A percentile compares a stretch with the other conserved stretches of the same genome.
Evolutionary conservation across 2,113 vertebrate species (phyloP).

Genomic region (Silurus asotus): DNA sequence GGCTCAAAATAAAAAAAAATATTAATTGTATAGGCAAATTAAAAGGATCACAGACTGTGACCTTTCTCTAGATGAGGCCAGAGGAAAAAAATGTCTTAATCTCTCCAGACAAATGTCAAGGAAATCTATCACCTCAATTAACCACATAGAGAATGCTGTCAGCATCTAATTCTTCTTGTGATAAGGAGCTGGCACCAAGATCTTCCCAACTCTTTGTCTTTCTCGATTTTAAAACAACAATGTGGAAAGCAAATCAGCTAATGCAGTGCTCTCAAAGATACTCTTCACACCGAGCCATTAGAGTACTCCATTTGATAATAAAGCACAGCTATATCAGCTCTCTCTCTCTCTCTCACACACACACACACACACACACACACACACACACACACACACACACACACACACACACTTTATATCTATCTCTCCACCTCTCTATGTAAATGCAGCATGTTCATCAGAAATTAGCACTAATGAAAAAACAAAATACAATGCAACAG

Average conservation of each 20-base stretch:
- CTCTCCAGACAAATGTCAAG: slow-evolving; percentile 84
- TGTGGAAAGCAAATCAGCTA: slow-evolving; percentile 29
- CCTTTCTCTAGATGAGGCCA: slow-evolving; percentile 74
- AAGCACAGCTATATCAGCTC: neutral
- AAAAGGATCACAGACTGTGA: slow-evolving; percentile 80
- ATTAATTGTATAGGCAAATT: slow-evolving; percentile 82
- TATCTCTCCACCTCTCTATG: neutral
- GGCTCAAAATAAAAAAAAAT: slow-evolving; percentile 71
- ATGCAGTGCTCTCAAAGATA: slow-evolving; percentile 6
- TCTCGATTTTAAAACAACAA: slow-evolving; percentile 29
- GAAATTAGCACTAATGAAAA: neutral
- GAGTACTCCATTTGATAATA: neutral
- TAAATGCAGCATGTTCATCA: neutral
- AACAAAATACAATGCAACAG: neutral
- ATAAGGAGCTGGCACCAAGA: slow-evolving; percentile 56
- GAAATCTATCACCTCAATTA: slow-evolving; percentile 87
- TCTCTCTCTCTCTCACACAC: neutral
- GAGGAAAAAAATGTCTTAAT: slow-evolving; percentile 78
- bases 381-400: too few species aligned
- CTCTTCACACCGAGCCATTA: neutral
- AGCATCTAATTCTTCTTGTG: slow-evolving; percentile 78
- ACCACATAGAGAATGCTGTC: slow-evolving; percentile 76
- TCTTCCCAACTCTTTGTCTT: slow-evolving; percentile 24
- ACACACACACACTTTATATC: too few species aligned
- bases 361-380: too few species aligned